Evolutionary conservation across 2,113 vertebrate genomes (phyloP), one percentile per base, ranked within the genome.

Genomic region (Actenoides lindsayi): DNA sequence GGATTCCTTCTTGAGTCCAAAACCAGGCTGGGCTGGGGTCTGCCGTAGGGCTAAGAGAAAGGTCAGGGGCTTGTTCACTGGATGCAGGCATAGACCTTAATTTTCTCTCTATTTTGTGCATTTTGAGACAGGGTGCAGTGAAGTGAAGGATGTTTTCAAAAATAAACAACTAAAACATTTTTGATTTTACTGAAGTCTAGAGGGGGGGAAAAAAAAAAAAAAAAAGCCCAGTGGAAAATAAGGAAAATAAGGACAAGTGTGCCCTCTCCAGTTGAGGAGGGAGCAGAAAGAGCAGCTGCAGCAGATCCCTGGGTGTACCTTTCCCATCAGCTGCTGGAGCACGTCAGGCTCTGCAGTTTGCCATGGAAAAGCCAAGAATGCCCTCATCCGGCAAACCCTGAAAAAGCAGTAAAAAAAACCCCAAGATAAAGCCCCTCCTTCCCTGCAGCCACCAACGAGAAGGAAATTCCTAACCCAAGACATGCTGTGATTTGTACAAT

Each of bases 371-470:
- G 95, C 83, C 90, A 82, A 93, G 93, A 76, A 88, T 95, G 97
- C 97, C 97, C 98, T 97, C 98, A 97, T 64, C 96, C 8, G 98
- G 97, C 93, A 30, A 7, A 5, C 5, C 1, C 9, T 1, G 84
- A 89, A 75, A 95, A 50, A 53, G 90, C 56, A 57, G 31, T 13
- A 37, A 48, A 96, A 56, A 50, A 50, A 12, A 11, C 48, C 48
- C 6, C 13, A 33, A 87, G 57, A 90, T 21, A 15, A 83, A 77
- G 60, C 63, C 25, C 46, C 63, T 89, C 24, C 69, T 30, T 53
- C 91, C 84, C 88, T 94, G 39, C 50, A 81, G 74, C 84, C 57
- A 41, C 67, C 70, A 60, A 39, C 13, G 41, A 85, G 95, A 92
- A 73, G 54, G 82, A 76, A 89, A 95, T 57, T 50, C 80, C 68